Conservation (phyloP, 2,888 invertebrate species). For the Pantelozetes paolii region DNA sequence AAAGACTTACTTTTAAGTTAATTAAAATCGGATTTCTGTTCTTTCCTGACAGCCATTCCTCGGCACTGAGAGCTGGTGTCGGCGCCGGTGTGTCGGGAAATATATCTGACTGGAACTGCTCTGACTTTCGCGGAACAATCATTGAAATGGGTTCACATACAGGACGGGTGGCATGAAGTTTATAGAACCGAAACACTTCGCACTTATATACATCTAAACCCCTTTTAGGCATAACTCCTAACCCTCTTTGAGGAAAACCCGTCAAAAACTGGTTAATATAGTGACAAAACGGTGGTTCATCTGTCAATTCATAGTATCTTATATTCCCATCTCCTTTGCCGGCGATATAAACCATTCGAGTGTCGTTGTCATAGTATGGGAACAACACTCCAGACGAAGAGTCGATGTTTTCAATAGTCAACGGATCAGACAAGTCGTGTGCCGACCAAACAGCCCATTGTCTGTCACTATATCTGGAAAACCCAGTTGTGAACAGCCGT, state of each 20-base stretch:
- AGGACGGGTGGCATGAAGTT: slow-evolving; percentile 66
- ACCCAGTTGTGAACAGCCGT: slow-evolving; percentile 54
- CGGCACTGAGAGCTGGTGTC: slow-evolving; percentile 79
- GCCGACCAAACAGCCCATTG: slow-evolving; percentile 55
- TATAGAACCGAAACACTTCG: slow-evolving; percentile 91
- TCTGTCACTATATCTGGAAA: slow-evolving; percentile 53
- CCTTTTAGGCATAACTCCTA: slow-evolving; percentile 88
- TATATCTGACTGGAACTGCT: slow-evolving; percentile 93
- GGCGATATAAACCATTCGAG: slow-evolving; percentile 86
- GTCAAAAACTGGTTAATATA: slow-evolving; percentile 97
- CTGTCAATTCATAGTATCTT: slow-evolving; percentile 86
- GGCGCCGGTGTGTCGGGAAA: slow-evolving; percentile 93
- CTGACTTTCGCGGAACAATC: slow-evolving; percentile 96
- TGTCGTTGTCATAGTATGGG: slow-evolving; percentile 93
- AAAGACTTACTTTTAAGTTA: slow-evolving; percentile 67
- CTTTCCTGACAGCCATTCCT: slow-evolving; percentile 74
- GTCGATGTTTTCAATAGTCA: slow-evolving; percentile 53
- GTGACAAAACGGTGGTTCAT: slow-evolving; percentile 89
- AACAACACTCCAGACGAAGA: slow-evolving; percentile 91
- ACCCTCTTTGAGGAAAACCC: slow-evolving; percentile 91
- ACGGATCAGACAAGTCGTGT: slow-evolving; percentile 51
- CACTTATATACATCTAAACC: slow-evolving; percentile 90
- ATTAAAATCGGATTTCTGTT: slow-evolving; percentile 86
- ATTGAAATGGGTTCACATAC: slow-evolving; percentile 92
- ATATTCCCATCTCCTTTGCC: slow-evolving; percentile 97